phyloP scores from a whole-genome alignment of 2,113 vertebrate species.

The Ailuropoda melanoleuca region DNA sequence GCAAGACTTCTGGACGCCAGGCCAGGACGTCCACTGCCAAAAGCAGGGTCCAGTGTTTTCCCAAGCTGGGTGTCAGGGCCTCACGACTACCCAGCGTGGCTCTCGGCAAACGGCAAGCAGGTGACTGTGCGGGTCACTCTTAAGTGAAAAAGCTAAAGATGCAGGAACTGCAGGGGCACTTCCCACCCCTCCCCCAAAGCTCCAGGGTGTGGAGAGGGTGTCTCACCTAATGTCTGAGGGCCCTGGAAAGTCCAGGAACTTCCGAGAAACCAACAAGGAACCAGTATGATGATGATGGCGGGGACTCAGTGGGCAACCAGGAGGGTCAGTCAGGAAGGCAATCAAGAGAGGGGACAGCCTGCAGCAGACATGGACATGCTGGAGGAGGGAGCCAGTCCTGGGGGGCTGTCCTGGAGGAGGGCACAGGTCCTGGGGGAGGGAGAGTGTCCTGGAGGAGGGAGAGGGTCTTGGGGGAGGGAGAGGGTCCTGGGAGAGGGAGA shows the following conservation, averaged over 20 bases:
- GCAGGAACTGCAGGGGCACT: fast-evolving
- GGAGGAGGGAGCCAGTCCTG: too few relatives aligned
- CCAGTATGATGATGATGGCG: neutral
- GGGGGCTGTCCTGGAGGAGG: too few relatives aligned
- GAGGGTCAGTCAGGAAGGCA: neutral
- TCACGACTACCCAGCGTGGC: fast-evolving
- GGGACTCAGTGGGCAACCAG: neutral
- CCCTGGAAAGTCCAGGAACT: neutral
- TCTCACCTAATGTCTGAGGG: neutral
- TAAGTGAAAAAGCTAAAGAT: neutral
- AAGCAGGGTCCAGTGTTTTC: neutral
- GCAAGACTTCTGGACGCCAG: neutral
- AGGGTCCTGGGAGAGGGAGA: too few relatives aligned
- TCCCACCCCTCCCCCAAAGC: fast-evolving
- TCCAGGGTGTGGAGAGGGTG: neutral
- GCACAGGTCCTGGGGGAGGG: too few relatives aligned
- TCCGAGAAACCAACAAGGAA: neutral
- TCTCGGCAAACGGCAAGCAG: fast-evolving
- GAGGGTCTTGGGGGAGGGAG: too few relatives aligned
- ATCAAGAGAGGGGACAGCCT: neutral
- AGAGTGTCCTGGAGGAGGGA: too few relatives aligned
- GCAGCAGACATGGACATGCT: fast-evolving
- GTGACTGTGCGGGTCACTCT: neutral
- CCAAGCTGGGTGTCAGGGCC: neutral
- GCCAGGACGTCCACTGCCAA: neutral